Conservation (phyloP, 1,140 invertebrate genomes). For the Pteromalus puparum region DNA sequence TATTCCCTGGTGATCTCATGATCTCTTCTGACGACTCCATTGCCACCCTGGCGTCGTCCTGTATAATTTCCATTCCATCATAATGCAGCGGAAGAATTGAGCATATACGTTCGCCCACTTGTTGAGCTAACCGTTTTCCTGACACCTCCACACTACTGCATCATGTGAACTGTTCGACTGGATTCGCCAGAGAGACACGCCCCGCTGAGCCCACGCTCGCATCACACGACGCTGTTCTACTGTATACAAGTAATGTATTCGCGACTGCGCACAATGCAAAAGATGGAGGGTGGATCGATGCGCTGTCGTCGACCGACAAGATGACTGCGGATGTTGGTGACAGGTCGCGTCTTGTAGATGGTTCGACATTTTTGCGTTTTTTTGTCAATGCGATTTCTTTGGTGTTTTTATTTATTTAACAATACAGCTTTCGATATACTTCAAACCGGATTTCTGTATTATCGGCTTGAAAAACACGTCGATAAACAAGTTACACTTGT, state of each 20-base stretch:
- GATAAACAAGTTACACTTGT: background rate
- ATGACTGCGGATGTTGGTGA: background rate
- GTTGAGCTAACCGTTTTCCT: background rate
- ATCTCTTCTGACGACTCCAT: background rate
- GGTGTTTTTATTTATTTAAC: too few species aligned
- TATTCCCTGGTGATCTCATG: background rate
- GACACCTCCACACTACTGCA: background rate
- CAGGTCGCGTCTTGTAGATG: background rate
- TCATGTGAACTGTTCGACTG: background rate
- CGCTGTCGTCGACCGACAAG: background rate
- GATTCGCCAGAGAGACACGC: background rate
- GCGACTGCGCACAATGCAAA: background rate
- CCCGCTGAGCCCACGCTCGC: slow-evolving; percentile 1
- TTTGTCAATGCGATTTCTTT: too few species aligned
- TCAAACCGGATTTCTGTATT: background rate
- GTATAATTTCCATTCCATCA: slow-evolving; percentile 17
- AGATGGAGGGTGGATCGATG: background rate
- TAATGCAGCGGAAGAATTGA: background rate
- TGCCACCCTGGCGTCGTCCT: background rate
- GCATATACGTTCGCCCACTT: background rate
- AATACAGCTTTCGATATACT: too few species aligned
- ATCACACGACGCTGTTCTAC: background rate
- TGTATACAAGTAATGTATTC: background rate
- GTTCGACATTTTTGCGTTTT: too few species aligned
- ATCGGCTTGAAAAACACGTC: background rate